Evolutionary conservation across 2,888 invertebrate genomes (phyloP), one percentile per base, ranked within the genome.

Genomic region (Pachymerium ferrugineum): DNA sequence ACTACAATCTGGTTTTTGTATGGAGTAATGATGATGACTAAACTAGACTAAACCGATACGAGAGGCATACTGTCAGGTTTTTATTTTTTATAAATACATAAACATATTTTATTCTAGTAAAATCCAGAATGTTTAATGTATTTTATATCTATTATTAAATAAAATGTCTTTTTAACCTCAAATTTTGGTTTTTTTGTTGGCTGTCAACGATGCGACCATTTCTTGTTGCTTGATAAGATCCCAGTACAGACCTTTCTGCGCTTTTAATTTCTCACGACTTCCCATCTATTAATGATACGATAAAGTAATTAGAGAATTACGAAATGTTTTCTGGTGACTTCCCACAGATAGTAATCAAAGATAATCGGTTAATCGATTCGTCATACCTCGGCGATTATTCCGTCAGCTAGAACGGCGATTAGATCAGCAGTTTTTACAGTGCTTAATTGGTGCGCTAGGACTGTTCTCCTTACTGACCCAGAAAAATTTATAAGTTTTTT

Each of bases 381-480:
- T 68, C 14, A 79, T 81, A 92, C 93, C 88, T 94, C 94, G 1
- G 90, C 90, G 77, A 95, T 89, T 75, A 85, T 85, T 33, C 97
- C 97, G 78, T 90, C 88, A 78, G 90, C 88, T 69, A 97, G 85
- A 2, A 98, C 97, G 29, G 94, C 93, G 78, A 97, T 97, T 14
- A 93, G 80, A 81, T 97, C 94, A 0, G 97, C 97, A 81, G 93
- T 90, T 81, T 90, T 88, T 74, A 98, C 88, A 0, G 97, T 98
- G 35, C 94, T 94, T 74, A 97, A 85, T 29, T 97, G 85, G 82
- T 97, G 97, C 2, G 97, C 97, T 78, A 98, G 83, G 0, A 95
- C 95, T 0, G 97, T 97, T 74, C 95, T 86, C 1, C 94, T 84
- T 83, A 76, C 10, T 3, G 4, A 22, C 10, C n/a, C 12, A 16